These are phyloP conservation scores for Strongylocentrotus purpuratus DNA, from an alignment of 35 echinoderm and acorn worm genomes.

Conservation along the genomic window DNA sequence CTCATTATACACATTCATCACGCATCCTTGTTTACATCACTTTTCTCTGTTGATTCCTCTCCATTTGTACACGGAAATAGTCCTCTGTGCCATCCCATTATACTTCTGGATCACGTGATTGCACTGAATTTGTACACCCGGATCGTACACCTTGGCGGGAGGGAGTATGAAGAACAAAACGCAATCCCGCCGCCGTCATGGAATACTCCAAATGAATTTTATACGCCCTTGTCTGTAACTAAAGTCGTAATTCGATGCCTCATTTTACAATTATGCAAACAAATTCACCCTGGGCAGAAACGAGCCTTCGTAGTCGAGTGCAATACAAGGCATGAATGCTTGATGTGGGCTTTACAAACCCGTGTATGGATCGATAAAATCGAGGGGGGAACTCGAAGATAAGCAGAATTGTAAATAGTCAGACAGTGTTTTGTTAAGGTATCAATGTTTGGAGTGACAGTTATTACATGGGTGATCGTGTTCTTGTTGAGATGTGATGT, in stretches of 20 bases:
- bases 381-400: not conserved
- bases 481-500: not conserved
- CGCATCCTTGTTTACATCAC: not conserved
- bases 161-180: not conserved
- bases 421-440: not conserved
- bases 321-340: not conserved
- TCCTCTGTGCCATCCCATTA: not conserved
- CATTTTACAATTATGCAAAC: not conserved
- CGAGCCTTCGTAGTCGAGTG: not conserved
- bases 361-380: not conserved
- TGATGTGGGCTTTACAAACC: not conserved
- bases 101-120: not conserved
- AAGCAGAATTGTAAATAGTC: not conserved
- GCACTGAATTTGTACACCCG: not conserved
- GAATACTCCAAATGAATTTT: not conserved
- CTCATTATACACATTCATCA: not conserved
- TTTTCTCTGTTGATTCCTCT: not conserved
- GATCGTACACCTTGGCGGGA: not conserved
- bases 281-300: not conserved
- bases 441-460: not conserved
- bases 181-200: not conserved
- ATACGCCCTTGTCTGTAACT: not conserved
- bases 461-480: not conserved
- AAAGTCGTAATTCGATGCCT: not conserved
- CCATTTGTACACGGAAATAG: not conserved